Evolutionary conservation across 1,140 invertebrate species (phyloP), one percentile per base, ranked within the genome.

Genomic region (Marisa cornuarietis): DNA sequence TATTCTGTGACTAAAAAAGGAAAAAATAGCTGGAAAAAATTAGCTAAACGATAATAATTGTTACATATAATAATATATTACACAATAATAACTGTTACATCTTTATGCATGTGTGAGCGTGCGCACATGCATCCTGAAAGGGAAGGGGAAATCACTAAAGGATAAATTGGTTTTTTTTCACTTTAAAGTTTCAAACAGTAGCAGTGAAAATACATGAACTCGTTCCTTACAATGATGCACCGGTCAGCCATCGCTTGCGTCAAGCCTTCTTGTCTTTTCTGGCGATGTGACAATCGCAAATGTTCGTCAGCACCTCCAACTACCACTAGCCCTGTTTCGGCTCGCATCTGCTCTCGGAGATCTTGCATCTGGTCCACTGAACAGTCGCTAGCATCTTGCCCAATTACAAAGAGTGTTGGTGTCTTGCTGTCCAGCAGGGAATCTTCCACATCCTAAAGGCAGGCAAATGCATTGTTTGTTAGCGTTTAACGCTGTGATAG

Each of bases 161-260:
- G 5, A 14, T 10, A 24, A 9, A 10, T 42, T 14, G 11, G n/a
- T n/a, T 69, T 5, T 26, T 22, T 42, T 42, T 69, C 24, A 2
- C 13, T 42, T 73, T 14, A 79, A 52, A 16, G 71, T 54, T 7
- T 3, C 8, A 22, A 18, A 20, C 11, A n/a, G 24, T 7, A 2
- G n/a, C 49, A 69, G 49, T 49, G 26, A 71, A 73, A 42, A 52
- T n/a, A 7, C n/a, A 20, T 49, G 22, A 54, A 31, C 51, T 18
- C n/a, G n/a, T 24, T 62, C 82, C 78, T 82, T 81, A 90, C 90
- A 86, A 90, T 82, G 76, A 97, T 94, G 88, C 94, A 95, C 65
- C 94, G 91, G 88, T 97, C 96, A 1, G 96, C 95, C 92, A 96
- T 95, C 51, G 93, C 92, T 87, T 97, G 96, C 0, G 95, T 97